Evolutionary conservation across 2,888 invertebrate species (phyloP).

Genomic region (Merodon equestris): DNA sequence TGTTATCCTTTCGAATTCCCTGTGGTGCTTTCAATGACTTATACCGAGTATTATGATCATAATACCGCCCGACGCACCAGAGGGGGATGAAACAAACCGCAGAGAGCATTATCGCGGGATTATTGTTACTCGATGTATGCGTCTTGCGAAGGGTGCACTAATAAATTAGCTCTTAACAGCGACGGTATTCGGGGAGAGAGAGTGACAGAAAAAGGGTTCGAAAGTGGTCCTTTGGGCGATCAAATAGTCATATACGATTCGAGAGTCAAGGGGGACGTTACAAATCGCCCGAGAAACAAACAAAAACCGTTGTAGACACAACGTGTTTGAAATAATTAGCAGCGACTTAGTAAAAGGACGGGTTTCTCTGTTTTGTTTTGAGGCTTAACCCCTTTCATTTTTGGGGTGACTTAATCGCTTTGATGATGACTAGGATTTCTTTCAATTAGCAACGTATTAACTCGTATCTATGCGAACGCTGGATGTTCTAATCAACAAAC

Average conservation of each 20-base stretch:
- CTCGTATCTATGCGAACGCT: conserved; percentile 69
- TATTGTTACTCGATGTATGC: conserved; percentile 46
- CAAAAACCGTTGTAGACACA: neutral
- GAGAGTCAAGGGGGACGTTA: conserved; percentile 8
- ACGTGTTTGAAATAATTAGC: conserved; percentile 56
- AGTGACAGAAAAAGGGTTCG: conserved; percentile 36
- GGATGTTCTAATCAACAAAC: conserved; percentile 78
- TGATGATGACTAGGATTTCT: conserved; percentile 41
- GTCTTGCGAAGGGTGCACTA: conserved; percentile 38
- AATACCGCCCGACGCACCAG: conserved; percentile 32
- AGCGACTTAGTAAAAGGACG: conserved; percentile 49
- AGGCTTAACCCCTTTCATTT: conserved; percentile 12
- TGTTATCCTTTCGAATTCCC: conserved; percentile 59
- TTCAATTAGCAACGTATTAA: conserved; percentile 43
- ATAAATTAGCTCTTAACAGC: conserved; percentile 59
- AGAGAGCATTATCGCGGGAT: conserved; percentile 50
- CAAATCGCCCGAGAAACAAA: conserved; percentile 33
- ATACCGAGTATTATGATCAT: conserved; percentile 64
- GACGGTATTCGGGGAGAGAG: no score
- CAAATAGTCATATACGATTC: conserved; percentile 49
- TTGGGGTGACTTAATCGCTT: conserved; percentile 22
- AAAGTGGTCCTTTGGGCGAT: conserved; percentile 67
- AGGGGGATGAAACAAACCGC: conserved; percentile 26
- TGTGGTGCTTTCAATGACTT: conserved; percentile 48
- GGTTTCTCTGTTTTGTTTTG: conserved; percentile 26